These are phyloP conservation scores for Polyommatus iphigenia DNA, from an alignment of 2,888 invertebrate species.

Conservation along the genomic window DNA sequence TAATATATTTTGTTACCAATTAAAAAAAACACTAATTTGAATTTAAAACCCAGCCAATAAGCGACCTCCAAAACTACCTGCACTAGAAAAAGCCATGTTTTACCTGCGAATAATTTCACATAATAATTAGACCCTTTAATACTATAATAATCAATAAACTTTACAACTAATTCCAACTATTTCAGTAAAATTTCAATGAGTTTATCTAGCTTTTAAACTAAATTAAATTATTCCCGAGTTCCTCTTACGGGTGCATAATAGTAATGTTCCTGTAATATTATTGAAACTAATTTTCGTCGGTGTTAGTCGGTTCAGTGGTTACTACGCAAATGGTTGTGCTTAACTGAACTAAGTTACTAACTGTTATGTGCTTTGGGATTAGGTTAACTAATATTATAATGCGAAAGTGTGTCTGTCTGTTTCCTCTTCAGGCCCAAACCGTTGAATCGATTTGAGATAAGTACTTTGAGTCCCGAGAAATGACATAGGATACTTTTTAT, in stretches of 20 bases:
- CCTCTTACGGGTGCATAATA: not conserved
- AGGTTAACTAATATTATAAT: not conserved
- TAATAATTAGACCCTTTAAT: too few relatives aligned
- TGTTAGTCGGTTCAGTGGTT: slow-evolving; percentile 1
- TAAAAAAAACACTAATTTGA: too few relatives aligned
- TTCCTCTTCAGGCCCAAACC: too few relatives aligned
- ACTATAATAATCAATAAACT: not conserved
- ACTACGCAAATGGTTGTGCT: not conserved
- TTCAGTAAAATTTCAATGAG: slow-evolving; percentile 2
- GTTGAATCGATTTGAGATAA: too few relatives aligned
- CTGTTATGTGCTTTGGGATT: not conserved
- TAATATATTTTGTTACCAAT: too few relatives aligned
- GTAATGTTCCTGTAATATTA: not conserved
- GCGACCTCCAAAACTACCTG: too few relatives aligned
- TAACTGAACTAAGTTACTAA: not conserved
- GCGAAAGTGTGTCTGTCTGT: too few relatives aligned
- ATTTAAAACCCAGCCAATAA: too few relatives aligned
- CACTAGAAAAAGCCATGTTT: too few relatives aligned
- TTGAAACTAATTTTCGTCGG: slow-evolving; percentile 20
- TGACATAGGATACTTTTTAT: too few relatives aligned
- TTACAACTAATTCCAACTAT: not conserved
- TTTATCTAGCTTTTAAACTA: not conserved
- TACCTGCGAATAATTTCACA: too few relatives aligned
- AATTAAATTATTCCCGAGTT: slow-evolving; percentile 1
- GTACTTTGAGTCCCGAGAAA: too few relatives aligned